Evolutionary conservation across 2,888 invertebrate genomes (phyloP), one percentile per base, ranked within the genome.

Genomic region (Adineta ricciae): DNA sequence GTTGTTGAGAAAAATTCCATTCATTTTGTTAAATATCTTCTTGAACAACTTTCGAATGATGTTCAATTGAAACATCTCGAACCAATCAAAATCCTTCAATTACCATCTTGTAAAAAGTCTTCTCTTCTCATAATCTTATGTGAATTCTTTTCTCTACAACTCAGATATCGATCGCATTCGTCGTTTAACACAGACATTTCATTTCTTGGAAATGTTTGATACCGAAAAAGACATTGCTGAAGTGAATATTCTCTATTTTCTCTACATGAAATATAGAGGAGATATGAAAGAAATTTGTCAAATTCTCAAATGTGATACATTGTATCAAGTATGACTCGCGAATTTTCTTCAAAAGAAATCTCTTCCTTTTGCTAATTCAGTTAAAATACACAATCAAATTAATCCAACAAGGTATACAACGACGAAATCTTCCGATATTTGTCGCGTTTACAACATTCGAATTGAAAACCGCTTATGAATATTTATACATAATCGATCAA

Each of bases 191-290:
- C 1, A 41, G 0, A 38, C 11, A 24, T 78, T 78, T 1, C 2
- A 38, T 41, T 41, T 78, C 41, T 24, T 78, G 11, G 24, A 78
- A 78, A 41, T 41, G 19, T 78, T 78, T 41, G 78, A 78, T 41
- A 78, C 24, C 24, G 78, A 78, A 78, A 78, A 41, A 14, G 78
- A 78, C n/a, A 78, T 78, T 41, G 78, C 78, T 41, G 78, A 78
- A 78, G 41, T 78, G 2, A 78, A 78, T 78, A 78, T 78, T 78
- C 41, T 78, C 14, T 78, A 78, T 41, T 78, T 78, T 78, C n/a
- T 78, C 11, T 78, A 78, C n/a, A 78, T 78, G 78, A 78, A 41
- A 11, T 78, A 78, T 32, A n/a, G 41, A 24, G 78, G 78, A n/a
- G 8, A 78, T 41, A 41, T 78, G 8, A 41, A 38, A 78, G 9